phyloP scores from a whole-genome alignment of 2,888 invertebrate species.

The Unio pictorum region DNA sequence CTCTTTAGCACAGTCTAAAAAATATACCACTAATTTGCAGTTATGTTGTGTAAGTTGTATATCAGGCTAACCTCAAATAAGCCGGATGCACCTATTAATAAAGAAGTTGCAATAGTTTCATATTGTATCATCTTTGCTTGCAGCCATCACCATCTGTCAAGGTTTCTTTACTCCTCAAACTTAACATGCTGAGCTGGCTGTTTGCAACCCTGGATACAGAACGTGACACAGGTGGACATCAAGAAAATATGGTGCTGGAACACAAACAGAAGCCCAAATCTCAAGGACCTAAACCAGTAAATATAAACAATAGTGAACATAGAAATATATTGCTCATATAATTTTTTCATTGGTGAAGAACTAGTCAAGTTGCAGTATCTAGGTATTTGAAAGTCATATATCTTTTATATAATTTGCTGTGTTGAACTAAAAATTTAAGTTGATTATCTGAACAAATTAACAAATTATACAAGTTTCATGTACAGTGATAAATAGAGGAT shows the following conservation, averaged over 20 bases:
- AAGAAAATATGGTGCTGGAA: slow-evolving; percentile 11
- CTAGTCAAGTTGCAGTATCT: not conserved
- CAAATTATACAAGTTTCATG: too few relatives aligned
- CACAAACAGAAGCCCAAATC: slow-evolving; percentile 31
- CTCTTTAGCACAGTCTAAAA: too few relatives aligned
- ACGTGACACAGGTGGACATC: slow-evolving; percentile 38
- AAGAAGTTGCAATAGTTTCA: not conserved
- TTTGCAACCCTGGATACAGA: slow-evolving; percentile 77
- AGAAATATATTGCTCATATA: not conserved
- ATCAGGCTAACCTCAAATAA: too few relatives aligned
- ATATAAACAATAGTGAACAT: slow-evolving; percentile 1
- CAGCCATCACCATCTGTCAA: slow-evolving; percentile 77
- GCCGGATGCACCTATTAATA: too few relatives aligned
- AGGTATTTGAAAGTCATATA: too few relatives aligned
- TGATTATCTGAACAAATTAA: too few relatives aligned
- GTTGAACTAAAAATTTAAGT: too few relatives aligned
- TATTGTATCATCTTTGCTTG: slow-evolving; percentile 73
- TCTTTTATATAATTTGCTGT: too few relatives aligned
- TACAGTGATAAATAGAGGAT: too few relatives aligned
- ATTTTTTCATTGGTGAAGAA: not conserved
- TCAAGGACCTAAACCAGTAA: slow-evolving; percentile 51
- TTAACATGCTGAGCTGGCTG: slow-evolving; percentile 81
- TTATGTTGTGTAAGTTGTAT: too few relatives aligned
- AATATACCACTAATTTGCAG: too few relatives aligned
- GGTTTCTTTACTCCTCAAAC: slow-evolving; percentile 76